Evolutionary conservation across 2,888 invertebrate species (phyloP).

Genomic region (Volucella inanis): DNA sequence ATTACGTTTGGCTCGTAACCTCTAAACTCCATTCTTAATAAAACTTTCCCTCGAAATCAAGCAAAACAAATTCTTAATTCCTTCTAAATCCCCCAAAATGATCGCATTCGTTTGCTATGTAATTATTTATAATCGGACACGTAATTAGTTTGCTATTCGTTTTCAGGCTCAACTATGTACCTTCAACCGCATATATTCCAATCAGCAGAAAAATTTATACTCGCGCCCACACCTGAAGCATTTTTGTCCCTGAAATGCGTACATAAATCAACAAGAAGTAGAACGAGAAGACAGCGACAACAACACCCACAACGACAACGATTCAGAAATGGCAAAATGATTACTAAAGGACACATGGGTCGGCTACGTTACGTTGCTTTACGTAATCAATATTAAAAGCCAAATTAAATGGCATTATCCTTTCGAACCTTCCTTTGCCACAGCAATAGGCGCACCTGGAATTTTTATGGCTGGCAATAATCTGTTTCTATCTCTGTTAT

Average conservation of each 20-base stretch:
- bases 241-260: too few species aligned
- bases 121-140: constrained; percentile 32
- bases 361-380: background rate
- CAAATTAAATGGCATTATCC: constrained; percentile 67
- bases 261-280: background rate
- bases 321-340: background rate
- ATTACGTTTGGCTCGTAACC: too few species aligned
- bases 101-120: too few species aligned
- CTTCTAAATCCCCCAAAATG: too few species aligned
- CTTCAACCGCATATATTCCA: constrained; percentile 34
- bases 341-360: constrained; percentile 17
- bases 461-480: constrained; percentile 53
- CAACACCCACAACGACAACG: constrained; percentile 1
- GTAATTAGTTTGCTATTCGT: constrained; percentile 22
- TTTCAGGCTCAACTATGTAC: constrained; percentile 10
- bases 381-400: constrained; percentile 64
- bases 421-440: constrained; percentile 18
- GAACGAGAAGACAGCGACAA: background rate
- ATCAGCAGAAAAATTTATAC: constrained; percentile 42
- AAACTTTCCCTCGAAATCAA: too few species aligned
- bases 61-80: too few species aligned
- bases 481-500: constrained; percentile 50
- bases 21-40: too few species aligned
- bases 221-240: background rate
- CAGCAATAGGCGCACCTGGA: constrained; percentile 54